Percentiles rank a stretch among this genome's conserved stretches.
Evolutionary conservation across 2,888 invertebrate genomes (phyloP).

Genomic region (Polymixis lichenea): DNA sequence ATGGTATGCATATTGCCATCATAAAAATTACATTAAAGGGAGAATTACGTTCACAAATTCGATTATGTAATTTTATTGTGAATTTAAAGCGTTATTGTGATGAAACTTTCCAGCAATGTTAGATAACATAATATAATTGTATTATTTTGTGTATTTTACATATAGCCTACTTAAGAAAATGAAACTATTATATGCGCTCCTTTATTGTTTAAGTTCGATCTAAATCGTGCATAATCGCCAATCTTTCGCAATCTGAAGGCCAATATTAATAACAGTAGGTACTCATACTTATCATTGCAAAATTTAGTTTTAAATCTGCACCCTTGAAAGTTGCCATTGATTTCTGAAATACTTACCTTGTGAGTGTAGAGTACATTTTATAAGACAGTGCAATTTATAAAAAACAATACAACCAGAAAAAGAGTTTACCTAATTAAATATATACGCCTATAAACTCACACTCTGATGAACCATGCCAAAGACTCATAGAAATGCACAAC

Average conservation of each 20-base stretch:
- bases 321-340: constrained; percentile 21
- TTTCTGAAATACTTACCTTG: constrained; percentile 1
- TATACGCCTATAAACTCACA: neutral
- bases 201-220: constrained; percentile 5
- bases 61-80: constrained; percentile 42
- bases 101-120: constrained; percentile 47
- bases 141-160: neutral
- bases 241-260: constrained; percentile 23
- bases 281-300: constrained; percentile 1
- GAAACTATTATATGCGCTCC: neutral
- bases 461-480: too few species aligned
- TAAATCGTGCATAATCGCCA: constrained; percentile 11
- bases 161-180: neutral
- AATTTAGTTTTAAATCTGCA: constrained; percentile 29
- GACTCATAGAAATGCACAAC: neutral
- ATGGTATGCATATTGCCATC: constrained; percentile 29
- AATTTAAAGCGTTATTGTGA: constrained; percentile 32
- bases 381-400: too few species aligned
- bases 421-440: neutral
- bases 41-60: constrained; percentile 28
- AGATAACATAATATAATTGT: constrained; percentile 25
- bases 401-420: neutral
- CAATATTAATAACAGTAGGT: constrained; percentile 33
- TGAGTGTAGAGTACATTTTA: neutral
- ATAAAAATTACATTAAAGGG: constrained; percentile 38